phyloP scores from a whole-genome alignment of 1,140 invertebrate genomes.

The Nephotettix cincticeps region DNA sequence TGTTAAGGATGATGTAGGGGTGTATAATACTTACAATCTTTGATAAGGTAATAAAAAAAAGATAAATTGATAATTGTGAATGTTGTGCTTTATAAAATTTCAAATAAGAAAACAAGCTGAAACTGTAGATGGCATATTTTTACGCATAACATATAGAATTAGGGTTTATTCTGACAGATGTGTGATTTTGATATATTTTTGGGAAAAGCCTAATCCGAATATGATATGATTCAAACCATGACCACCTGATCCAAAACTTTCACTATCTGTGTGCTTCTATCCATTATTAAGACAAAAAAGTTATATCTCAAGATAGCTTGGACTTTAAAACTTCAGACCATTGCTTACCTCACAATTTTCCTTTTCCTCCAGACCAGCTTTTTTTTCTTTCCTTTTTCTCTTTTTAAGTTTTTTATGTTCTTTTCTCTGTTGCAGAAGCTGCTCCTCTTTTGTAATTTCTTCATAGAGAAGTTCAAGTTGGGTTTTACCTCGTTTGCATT shows the following conservation, averaged over 20 bases:
- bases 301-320: not conserved
- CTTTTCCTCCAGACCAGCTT: conserved; percentile 50
- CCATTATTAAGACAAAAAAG: not conserved
- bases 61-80: no score
- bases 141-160: no score
- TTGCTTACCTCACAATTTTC: conserved; percentile 47
- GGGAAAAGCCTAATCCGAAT: no score
- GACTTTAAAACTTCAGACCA: not conserved
- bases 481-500: conserved; percentile 83
- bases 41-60: no score
- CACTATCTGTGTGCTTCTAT: not conserved
- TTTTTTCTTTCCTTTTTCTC: conserved; percentile 75
- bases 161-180: no score
- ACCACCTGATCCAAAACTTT: not conserved
- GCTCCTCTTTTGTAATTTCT: conserved; percentile 80
- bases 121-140: no score
- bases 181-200: no score
- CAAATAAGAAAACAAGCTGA: no score
- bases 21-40: no score
- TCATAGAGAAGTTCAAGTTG: conserved; percentile 81
- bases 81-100: no score
- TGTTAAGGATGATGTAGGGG: no score
- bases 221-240: no score
- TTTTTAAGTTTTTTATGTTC: conserved; percentile 84
- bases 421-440: conserved; percentile 75